Base-by-base conservation (phyloP, 2,888 invertebrate species). In the Drosophila kokeensis region DNA sequence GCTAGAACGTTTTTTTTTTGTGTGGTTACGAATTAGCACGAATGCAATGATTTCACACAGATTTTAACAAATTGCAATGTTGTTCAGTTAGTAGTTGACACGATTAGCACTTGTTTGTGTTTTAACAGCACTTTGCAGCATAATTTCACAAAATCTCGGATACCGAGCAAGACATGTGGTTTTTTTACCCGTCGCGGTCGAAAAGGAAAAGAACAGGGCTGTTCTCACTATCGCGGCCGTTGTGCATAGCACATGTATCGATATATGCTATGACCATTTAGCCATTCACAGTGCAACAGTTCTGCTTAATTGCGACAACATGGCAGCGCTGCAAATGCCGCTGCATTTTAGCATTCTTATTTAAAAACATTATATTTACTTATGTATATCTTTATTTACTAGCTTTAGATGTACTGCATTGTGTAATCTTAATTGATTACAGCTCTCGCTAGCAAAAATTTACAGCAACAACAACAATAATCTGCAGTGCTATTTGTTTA, bases 141-240 rank as follows among this genome's bases (percentile, higher is more conserved):
- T 92, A 71, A 81, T 80, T 83, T 81, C 61, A 73, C 59, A 87
- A 91, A 89, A 90, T 90, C 90, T 91, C 89, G 89, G 82, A 84
- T 77, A 88, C 85, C 89, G 87, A 90, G 84, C 87, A 83, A 94
- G 94, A 95, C 95, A 95, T 95, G 95, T 95, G 95, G 95, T 95
- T 92, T 94, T 94, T 94, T 94, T 95, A 94, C 95, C 95, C 95
- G 95, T 95, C 94, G 91, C 94, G 94, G 94, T 94, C 94, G 94
- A 95, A 95, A 95, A 95, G 95, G 94, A 92, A 92, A 92, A 92
- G 93, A 90, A 91, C 81, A 73, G 73, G 65, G 69, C 50, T 61
- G 68, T 66, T 76, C 27, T 50, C 55, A 58, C 21, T 63, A 68
- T 65, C 64, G 48, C 4, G n/a, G 34, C 38, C 49, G 55, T 63